A percentile compares a stretch with the other conserved stretches of the same genome.
phyloP scores from a whole-genome alignment of 2,888 invertebrate species.

The Sarcophaga rosellei region DNA sequence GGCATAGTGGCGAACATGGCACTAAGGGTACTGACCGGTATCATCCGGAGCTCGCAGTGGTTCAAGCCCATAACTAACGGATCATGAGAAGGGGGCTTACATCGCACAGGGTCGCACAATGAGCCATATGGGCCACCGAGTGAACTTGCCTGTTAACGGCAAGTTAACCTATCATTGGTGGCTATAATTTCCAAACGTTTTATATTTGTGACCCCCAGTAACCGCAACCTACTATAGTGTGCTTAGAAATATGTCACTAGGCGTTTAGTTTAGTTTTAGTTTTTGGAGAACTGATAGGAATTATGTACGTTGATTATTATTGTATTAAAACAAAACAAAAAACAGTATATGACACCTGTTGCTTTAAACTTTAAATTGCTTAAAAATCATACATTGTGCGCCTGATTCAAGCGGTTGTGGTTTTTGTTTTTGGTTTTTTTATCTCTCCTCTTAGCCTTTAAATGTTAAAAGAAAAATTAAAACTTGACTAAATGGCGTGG shows the following conservation, averaged over 20 bases:
- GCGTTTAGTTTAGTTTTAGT: constrained; percentile 24
- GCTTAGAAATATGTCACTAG: constrained; percentile 23
- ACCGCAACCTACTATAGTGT: neutral
- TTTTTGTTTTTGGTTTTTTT: neutral
- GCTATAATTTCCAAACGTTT: too few relatives aligned
- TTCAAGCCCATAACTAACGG: too few relatives aligned
- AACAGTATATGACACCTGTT: constrained; percentile 60
- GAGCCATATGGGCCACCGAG: too few relatives aligned
- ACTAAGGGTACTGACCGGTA: too few relatives aligned
- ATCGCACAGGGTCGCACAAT: too few relatives aligned
- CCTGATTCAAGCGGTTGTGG: neutral
- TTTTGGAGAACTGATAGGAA: constrained; percentile 35
- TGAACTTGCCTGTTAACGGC: too few relatives aligned
- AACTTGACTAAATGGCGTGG: constrained; percentile 57
- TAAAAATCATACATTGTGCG: constrained; percentile 5
- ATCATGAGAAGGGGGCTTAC: too few relatives aligned
- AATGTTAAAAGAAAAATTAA: constrained; percentile 3
- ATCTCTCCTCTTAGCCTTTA: constrained; percentile 13
- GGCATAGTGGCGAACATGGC: too few relatives aligned
- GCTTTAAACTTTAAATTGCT: constrained; percentile 6
- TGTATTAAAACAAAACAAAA: too few relatives aligned
- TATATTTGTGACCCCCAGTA: neutral
- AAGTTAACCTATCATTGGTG: too few relatives aligned
- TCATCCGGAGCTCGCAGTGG: too few relatives aligned
- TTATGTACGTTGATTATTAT: constrained; percentile 2